Percentiles rank a stretch among this genome's conserved stretches.
Evolutionary conservation across 2,888 invertebrate genomes (phyloP).

Genomic region (Acronicta psi): DNA sequence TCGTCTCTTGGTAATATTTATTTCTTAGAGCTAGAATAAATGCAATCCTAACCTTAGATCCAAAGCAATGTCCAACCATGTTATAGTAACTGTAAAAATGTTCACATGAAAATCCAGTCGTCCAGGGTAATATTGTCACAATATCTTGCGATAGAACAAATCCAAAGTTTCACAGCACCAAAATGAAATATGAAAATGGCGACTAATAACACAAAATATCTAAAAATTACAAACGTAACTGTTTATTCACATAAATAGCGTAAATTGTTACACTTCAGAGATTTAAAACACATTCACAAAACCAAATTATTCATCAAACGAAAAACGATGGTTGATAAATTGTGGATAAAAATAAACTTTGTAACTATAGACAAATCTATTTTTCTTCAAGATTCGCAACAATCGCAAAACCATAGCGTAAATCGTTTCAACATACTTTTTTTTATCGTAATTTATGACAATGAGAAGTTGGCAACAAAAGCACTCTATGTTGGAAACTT

Average conservation of each 20-base stretch:
- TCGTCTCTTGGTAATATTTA: no score
- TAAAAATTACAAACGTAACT: slow-evolving; percentile 45
- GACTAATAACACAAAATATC: slow-evolving; percentile 61
- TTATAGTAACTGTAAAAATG: slow-evolving; percentile 46
- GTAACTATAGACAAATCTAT: slow-evolving; percentile 41
- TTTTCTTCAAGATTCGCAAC: slow-evolving; percentile 55
- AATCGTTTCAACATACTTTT: slow-evolving; percentile 29
- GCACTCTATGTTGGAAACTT: no score
- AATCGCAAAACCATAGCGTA: slow-evolving; percentile 22
- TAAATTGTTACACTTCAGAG: slow-evolving; percentile 38
- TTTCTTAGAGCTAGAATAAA: background rate
- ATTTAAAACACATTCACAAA: slow-evolving; percentile 50
- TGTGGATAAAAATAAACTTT: slow-evolving; percentile 57
- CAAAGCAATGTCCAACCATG: slow-evolving; percentile 70
- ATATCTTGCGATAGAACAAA: slow-evolving; percentile 47
- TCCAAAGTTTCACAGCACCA: slow-evolving; percentile 63
- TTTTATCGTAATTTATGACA: background rate
- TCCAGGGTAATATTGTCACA: slow-evolving; percentile 39
- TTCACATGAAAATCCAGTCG: slow-evolving; percentile 46
- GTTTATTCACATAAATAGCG: slow-evolving; percentile 32
- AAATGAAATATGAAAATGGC: slow-evolving; percentile 73
- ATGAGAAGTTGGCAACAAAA: no score
- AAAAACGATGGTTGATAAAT: slow-evolving; percentile 22
- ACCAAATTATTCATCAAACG: slow-evolving; percentile 37
- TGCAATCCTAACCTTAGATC: slow-evolving; percentile 61